Conservation (phyloP, 2,888 invertebrate species). For the Athrips mouffetella region DNA sequence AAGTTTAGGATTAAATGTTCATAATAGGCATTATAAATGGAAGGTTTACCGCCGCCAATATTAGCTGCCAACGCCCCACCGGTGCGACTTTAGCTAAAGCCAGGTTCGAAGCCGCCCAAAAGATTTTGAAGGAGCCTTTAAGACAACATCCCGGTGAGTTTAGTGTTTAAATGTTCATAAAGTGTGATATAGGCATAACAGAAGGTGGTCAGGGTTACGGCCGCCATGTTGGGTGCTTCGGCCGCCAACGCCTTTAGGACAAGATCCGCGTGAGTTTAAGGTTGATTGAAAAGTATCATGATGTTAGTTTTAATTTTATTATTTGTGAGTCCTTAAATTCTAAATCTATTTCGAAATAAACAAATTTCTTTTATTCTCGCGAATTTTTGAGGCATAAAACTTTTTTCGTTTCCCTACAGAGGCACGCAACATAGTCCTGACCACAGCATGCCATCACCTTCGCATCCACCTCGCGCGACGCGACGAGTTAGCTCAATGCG, state of each 20-base stretch:
- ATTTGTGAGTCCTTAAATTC: too few species aligned
- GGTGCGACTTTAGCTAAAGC: slow-evolving; percentile 85
- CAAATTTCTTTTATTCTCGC: too few species aligned
- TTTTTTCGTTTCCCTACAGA: slow-evolving; percentile 74
- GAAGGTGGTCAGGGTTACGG: slow-evolving; percentile 87
- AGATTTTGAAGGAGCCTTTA: slow-evolving; percentile 60
- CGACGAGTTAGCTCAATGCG: slow-evolving; percentile 89
- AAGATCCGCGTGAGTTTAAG: not conserved
- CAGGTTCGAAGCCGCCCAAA: slow-evolving; percentile 88
- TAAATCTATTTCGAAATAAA: too few species aligned
- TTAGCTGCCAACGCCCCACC: slow-evolving; percentile 81
- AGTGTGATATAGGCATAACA: too few species aligned
- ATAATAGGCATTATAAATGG: too few species aligned
- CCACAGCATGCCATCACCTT: slow-evolving; percentile 90
- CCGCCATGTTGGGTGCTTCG: slow-evolving; percentile 87
- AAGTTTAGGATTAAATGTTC: slow-evolving; percentile 11
- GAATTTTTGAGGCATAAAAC: not conserved
- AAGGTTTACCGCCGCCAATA: slow-evolving; percentile 51
- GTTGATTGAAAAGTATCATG: too few species aligned
- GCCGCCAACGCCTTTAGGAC: slow-evolving; percentile 74
- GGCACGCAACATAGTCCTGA: slow-evolving; percentile 89
- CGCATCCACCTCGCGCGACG: slow-evolving; percentile 88
- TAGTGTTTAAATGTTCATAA: not conserved
- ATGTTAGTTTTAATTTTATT: too few species aligned
- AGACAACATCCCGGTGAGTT: slow-evolving; percentile 79